These are phyloP conservation scores for Sceliomorpha sp. DNA, from an alignment of 2,888 invertebrate species.

Conservation along the genomic window DNA sequence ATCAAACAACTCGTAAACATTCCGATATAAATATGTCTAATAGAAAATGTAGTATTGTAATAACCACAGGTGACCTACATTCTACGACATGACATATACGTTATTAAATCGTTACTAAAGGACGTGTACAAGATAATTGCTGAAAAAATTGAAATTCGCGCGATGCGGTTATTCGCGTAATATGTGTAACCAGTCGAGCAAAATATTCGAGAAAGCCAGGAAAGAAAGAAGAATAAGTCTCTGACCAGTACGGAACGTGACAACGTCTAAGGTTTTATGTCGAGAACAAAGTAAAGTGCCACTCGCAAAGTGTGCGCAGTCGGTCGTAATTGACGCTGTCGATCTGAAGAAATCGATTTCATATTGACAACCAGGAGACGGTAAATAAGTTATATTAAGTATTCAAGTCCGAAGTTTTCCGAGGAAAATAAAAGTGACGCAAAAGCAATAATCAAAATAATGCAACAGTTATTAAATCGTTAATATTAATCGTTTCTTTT, in stretches of 20 bases:
- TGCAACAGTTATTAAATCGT: too few relatives aligned
- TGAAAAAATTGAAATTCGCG: conserved; percentile 33
- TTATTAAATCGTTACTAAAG: neutral
- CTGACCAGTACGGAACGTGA: conserved; percentile 37
- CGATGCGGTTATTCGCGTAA: conserved; percentile 29
- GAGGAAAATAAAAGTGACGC: too few relatives aligned
- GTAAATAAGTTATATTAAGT: neutral
- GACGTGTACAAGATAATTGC: conserved; percentile 8
- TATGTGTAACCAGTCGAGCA: conserved; percentile 27
- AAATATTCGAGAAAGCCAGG: conserved; percentile 33
- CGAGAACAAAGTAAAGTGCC: conserved; percentile 14
- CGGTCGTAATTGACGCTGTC: conserved; percentile 3
- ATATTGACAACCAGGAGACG: neutral
- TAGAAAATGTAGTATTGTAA: too few relatives aligned
- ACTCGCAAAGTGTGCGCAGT: conserved; percentile 4
- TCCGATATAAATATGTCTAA: too few relatives aligned
- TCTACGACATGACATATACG: too few relatives aligned
- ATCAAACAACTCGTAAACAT: too few relatives aligned
- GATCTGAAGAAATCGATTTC: neutral
- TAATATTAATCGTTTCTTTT: too few relatives aligned
- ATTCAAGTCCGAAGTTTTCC: neutral
- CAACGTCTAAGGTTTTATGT: conserved; percentile 35
- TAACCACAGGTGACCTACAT: too few relatives aligned
- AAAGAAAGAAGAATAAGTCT: conserved; percentile 38
- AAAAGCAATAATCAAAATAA: too few relatives aligned